These are phyloP conservation scores for Peribatodes rhomboidaria DNA, from an alignment of 2,888 invertebrate genomes.

Conservation along the genomic window DNA sequence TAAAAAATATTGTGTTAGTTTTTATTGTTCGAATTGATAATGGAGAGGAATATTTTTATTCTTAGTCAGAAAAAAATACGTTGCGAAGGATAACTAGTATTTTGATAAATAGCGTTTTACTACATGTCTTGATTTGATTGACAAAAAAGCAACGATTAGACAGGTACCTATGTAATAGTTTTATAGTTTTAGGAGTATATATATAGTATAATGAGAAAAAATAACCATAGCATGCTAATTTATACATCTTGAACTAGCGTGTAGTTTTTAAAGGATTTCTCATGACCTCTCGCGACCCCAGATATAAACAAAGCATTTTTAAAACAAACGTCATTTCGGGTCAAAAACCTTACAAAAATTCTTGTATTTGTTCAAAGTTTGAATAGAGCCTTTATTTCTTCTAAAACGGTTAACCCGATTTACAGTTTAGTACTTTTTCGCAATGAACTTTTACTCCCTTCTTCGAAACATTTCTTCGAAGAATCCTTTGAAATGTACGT, in stretches of 20 bases:
- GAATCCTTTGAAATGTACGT: not conserved
- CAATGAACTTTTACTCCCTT: not conserved
- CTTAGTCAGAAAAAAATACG: no score
- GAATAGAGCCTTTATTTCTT: constrained; percentile 31
- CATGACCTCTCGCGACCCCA: constrained; percentile 25
- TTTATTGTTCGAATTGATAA: no score
- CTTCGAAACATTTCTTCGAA: not conserved
- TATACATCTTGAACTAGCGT: not conserved
- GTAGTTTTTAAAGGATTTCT: constrained; percentile 23
- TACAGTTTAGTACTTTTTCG: constrained; percentile 12
- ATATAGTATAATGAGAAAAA: not conserved
- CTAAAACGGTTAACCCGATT: not conserved
- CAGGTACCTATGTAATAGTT: no score
- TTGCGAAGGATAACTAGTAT: no score
- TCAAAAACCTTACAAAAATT: constrained; percentile 42
- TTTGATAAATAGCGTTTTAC: no score
- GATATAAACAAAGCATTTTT: constrained; percentile 37
- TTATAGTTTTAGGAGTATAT: no score
- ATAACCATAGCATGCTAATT: constrained; percentile 1
- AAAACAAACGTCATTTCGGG: constrained; percentile 31
- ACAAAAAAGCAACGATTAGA: no score
- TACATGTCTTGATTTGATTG: no score
- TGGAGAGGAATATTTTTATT: no score
- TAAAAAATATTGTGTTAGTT: no score
- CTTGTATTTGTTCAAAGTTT: constrained; percentile 40